A percentile compares a stretch with the other conserved stretches of the same genome.
phyloP scores from a whole-genome alignment of 2,797 vertebrate genomes.

The Lepidocolaptes lacrymiger region DNA sequence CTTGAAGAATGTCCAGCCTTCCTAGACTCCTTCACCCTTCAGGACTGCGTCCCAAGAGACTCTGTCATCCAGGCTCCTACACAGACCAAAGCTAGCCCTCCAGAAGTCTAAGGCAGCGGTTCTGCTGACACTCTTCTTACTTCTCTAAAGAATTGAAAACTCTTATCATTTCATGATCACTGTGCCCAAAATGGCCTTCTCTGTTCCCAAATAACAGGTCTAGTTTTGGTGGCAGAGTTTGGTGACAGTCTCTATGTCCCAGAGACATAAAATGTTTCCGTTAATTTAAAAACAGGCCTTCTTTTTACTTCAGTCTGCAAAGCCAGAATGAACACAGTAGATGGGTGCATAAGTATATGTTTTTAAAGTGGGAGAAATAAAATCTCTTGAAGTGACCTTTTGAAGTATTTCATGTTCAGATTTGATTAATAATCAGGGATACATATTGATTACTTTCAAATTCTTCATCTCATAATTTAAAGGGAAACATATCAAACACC shows the following conservation, averaged over 20 bases:
- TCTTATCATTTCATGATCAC: no score
- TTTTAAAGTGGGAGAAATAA: neutral
- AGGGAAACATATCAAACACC: slow-evolving; percentile 1
- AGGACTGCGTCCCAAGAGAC: neutral
- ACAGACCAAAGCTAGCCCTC: neutral
- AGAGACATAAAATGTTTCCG: neutral
- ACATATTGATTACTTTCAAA: slow-evolving; percentile 24
- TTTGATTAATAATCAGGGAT: slow-evolving; percentile 24
- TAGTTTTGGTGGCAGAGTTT: neutral
- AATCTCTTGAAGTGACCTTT: neutral
- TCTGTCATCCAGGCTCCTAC: neutral
- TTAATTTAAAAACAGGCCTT: neutral
- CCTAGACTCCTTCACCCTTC: neutral
- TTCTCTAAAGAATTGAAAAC: neutral
- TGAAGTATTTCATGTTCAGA: slow-evolving; percentile 43
- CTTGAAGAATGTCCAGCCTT: neutral
- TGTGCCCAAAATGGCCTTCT: neutral
- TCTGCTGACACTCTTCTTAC: neutral
- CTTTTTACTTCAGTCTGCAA: neutral
- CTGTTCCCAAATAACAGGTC: neutral
- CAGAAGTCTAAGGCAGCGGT: neutral
- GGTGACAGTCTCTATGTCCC: neutral
- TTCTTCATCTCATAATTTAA: slow-evolving; percentile 50
- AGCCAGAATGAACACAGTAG: neutral
- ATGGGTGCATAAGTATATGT: neutral